A percentile compares a stretch with the other conserved stretches of the same genome.
phyloP scores from a whole-genome alignment of 2,113 vertebrate species.

The Alexandromys fortis region DNA sequence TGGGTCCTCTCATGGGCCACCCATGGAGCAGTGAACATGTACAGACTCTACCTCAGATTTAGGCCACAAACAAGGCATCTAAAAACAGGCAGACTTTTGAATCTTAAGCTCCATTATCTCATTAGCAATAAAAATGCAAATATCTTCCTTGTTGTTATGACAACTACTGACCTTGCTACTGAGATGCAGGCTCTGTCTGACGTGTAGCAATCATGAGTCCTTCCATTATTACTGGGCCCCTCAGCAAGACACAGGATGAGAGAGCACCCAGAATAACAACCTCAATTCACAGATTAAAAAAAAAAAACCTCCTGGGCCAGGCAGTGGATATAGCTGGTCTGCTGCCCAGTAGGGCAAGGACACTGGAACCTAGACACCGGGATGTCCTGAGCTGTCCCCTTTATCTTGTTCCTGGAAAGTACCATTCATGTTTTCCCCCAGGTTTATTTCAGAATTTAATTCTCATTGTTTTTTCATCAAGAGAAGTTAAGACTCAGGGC shows the following conservation, averaged over 20 bases:
- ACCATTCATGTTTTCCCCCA: neutral
- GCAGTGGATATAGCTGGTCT: neutral
- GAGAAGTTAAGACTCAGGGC: neutral
- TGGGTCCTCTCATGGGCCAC: neutral
- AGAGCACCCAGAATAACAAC: neutral
- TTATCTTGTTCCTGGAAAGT: neutral
- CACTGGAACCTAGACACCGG: neutral
- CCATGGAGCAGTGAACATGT: neutral
- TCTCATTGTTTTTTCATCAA: constrained; percentile 15
- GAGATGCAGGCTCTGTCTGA: neutral
- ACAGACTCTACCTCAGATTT: neutral
- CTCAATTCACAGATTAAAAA: neutral
- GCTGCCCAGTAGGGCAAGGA: neutral
- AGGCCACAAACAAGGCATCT: neutral
- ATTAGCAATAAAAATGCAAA: neutral
- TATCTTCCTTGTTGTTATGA: neutral
- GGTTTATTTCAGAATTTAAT: constrained; percentile 30
- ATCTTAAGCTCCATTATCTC: neutral
- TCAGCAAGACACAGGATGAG: neutral
- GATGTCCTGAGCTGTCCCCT: neutral
- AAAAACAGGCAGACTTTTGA: neutral
- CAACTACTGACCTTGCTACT: neutral
- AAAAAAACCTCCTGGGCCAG: neutral
- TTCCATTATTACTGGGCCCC: neutral
- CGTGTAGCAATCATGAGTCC: neutral